Conservation (phyloP, 2,888 invertebrate species). For the Polydrusus tereticollis region DNA sequence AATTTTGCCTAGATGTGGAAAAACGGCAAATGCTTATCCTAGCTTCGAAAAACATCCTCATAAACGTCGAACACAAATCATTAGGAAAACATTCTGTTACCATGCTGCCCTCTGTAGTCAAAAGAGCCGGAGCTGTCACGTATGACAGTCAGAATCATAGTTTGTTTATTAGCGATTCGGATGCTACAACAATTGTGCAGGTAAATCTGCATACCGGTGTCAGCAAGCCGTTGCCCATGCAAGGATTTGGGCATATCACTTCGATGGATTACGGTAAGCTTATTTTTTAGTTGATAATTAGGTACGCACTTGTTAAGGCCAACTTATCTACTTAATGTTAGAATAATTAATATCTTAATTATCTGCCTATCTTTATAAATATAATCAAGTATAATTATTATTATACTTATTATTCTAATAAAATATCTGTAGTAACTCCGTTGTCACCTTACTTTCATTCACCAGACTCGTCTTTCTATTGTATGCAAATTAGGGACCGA, state of each 20-base stretch:
- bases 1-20: constrained; percentile 59
- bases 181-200: constrained; percentile 66
- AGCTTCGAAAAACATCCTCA: constrained; percentile 71
- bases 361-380: too few relatives aligned
- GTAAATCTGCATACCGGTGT: constrained; percentile 62
- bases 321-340: too few relatives aligned
- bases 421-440: too few relatives aligned
- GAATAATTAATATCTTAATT: too few relatives aligned
- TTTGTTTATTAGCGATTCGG: constrained; percentile 70
- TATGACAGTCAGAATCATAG: constrained; percentile 69
- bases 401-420: too few relatives aligned
- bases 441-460: too few relatives aligned
- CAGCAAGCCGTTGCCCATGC: constrained; percentile 61
- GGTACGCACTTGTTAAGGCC: too few relatives aligned
- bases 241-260: constrained; percentile 68
- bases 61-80: constrained; percentile 75
- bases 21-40: constrained; percentile 71
- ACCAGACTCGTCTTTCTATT: too few relatives aligned
- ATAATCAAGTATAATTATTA: too few relatives aligned
- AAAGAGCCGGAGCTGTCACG: constrained; percentile 76
- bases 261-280: constrained; percentile 73
- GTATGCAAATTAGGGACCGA: too few relatives aligned
- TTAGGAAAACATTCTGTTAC: constrained; percentile 76
- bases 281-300: too few relatives aligned
- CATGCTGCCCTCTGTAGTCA: constrained; percentile 62